Base-by-base conservation (phyloP, 2,888 invertebrate genomes). In the Nebria brevicollis region DNA sequence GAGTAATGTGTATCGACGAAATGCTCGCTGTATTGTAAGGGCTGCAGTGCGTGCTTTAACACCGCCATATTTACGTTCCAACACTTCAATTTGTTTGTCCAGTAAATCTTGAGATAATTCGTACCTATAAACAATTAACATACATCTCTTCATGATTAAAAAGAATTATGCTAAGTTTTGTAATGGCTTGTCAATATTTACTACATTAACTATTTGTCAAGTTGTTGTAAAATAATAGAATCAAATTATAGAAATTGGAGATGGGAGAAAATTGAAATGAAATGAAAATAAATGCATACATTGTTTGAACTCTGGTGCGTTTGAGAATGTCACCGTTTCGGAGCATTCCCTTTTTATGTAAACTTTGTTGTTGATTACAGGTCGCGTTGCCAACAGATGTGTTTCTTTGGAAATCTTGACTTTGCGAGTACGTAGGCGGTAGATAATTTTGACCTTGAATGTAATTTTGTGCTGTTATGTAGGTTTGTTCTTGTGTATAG, bases 11-110 rank as follows among this genome's bases (percentile, higher is more conserved):
- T 98, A 95, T 87, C 97, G 94, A 84, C 99, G 93, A 89, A 97
- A 99, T 82, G 98, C 98, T 85, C 98, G 92, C 89, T 99, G 99
- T 84, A 99, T 99, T 84, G 96, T 96, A 83, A 97, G 92, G 42
- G 99, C 99, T 3, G 99, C 99, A 86, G 95, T 94, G 78, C 98
- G 93, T 2, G 98, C 97, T 85, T 95, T 93, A 78, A 95, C 92
- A 25, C 98, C 98, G 68, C 98, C 99, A 93, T 99, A 99, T 89
- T 98, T 97, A 85, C 98, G 92, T 90, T 98, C 98, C 87, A 99
- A 91, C 90, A 98, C 94, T 91, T 98, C 97, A 85, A 97, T 95
- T 92, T 98, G 97, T 90, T 98, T 98, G 89, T 98, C 98, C 86
- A 97, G 91, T 82, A 97, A 92, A 89, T 97, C 97, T 91, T 97